Percentiles rank a stretch among this genome's conserved stretches.
phyloP scores from a whole-genome alignment of 2,797 vertebrate genomes.

The Melanotaenia nigrans region DNA sequence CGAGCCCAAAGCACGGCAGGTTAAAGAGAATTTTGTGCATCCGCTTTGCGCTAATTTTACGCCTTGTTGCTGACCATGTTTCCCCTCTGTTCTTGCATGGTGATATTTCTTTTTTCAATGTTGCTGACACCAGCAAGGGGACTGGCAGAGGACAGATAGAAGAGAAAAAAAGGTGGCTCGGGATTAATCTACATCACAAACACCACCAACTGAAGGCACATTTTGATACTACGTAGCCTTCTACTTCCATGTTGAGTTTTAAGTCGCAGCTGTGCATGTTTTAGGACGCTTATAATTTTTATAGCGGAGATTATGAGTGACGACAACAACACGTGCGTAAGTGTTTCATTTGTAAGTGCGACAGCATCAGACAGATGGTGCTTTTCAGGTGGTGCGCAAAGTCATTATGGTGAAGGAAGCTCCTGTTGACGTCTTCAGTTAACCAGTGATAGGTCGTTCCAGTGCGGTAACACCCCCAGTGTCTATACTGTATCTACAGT shows the following conservation, averaged over 20 bases:
- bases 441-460: slow-evolving; percentile 57
- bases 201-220: slow-evolving; percentile 44
- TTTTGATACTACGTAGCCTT: slow-evolving; percentile 54
- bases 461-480: slow-evolving; percentile 72
- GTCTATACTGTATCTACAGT: slow-evolving; percentile 76
- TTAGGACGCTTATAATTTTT: slow-evolving; percentile 16
- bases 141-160: slow-evolving; percentile 70
- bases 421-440: slow-evolving; percentile 67
- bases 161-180: slow-evolving; percentile 50
- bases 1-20: slow-evolving; percentile 48
- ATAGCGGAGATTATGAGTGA: slow-evolving; percentile 48
- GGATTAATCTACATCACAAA: slow-evolving; percentile 60
- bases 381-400: slow-evolving; percentile 76
- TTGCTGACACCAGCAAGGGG: slow-evolving; percentile 78
- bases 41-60: slow-evolving; percentile 80
- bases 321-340: slow-evolving; percentile 79
- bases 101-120: slow-evolving; percentile 75
- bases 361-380: slow-evolving; percentile 64
- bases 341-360: slow-evolving; percentile 72
- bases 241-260: slow-evolving; percentile 67
- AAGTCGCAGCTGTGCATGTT: slow-evolving; percentile 12
- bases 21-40: slow-evolving; percentile 55
- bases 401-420: slow-evolving; percentile 73
- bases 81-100: slow-evolving; percentile 43
- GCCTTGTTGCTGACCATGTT: slow-evolving; percentile 74